A percentile compares a stretch with the other conserved stretches of the same genome.
Conservation (phyloP, 1,140 invertebrate genomes). For the Eufriesea mexicana region DNA sequence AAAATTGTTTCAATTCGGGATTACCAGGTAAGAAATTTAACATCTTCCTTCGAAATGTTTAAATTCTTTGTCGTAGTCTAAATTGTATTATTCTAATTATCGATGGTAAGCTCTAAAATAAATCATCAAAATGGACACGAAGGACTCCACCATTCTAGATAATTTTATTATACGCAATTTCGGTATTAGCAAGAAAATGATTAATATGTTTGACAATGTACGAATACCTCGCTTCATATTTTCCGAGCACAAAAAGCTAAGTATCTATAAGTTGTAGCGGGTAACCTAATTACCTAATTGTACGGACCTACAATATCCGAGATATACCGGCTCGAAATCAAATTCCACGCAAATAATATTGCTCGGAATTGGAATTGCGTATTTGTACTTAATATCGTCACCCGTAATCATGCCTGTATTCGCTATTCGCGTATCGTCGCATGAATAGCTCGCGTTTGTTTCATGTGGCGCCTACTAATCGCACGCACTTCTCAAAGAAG, state of each 20-base stretch:
- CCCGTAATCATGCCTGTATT: background rate
- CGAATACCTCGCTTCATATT: too few relatives aligned
- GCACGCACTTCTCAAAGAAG: constrained; percentile 1
- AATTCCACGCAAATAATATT: background rate
- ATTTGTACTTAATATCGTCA: constrained; percentile 9
- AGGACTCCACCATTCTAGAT: too few relatives aligned
- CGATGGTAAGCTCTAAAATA: too few relatives aligned
- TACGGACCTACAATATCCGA: background rate
- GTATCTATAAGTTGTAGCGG: background rate
- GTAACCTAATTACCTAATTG: background rate
- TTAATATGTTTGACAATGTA: too few relatives aligned
- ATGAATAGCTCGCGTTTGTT: constrained; percentile 13
- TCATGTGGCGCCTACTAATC: background rate
- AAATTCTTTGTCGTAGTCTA: too few relatives aligned
- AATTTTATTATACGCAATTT: too few relatives aligned
- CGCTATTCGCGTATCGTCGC: background rate
- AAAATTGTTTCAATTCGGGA: too few relatives aligned
- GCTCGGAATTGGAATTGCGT: background rate
- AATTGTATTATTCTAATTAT: too few relatives aligned
- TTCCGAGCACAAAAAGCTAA: background rate
- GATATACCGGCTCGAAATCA: background rate
- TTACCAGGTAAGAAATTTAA: too few relatives aligned
- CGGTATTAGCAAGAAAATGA: too few relatives aligned
- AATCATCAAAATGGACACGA: too few relatives aligned
- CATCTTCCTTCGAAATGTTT: too few relatives aligned